Evolutionary conservation across 2,113 vertebrate species (phyloP).

Genomic region (Catharus bicknelli): DNA sequence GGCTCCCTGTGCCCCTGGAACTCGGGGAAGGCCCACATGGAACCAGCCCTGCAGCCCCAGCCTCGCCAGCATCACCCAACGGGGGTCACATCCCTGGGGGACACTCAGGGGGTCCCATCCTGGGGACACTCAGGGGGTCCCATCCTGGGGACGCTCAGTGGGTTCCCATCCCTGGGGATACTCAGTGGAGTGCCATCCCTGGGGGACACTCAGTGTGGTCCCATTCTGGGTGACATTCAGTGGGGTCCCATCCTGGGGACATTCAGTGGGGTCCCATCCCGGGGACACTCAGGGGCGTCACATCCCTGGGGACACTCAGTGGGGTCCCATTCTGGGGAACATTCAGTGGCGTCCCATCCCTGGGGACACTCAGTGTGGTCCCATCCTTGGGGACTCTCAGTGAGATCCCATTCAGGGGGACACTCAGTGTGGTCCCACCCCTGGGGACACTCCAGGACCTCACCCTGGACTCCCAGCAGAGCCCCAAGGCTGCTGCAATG

Average conservation of each 20-base stretch:
- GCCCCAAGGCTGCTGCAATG: fast-evolving
- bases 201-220: too few relatives aligned
- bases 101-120: too few relatives aligned
- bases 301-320: too few relatives aligned
- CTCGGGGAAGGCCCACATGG: fast-evolving
- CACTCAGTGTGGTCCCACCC: too few relatives aligned
- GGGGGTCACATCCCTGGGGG: not conserved
- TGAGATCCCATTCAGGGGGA: too few relatives aligned
- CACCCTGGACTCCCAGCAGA: not conserved
- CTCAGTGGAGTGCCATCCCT: not conserved
- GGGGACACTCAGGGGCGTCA: fast-evolving
- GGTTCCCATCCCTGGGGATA: too few relatives aligned
- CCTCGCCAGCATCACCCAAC: not conserved
- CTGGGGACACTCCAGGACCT: not conserved
- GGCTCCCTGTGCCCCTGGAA: fast-evolving
- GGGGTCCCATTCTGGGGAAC: too few relatives aligned
- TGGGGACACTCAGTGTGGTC: fast-evolving
- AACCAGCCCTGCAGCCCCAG: not conserved
- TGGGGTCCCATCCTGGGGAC: too few relatives aligned
- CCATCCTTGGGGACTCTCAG: too few relatives aligned
- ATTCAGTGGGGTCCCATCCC: fast-evolving
- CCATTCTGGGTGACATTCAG: too few relatives aligned
- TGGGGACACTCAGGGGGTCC: fast-evolving
- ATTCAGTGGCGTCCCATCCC: too few relatives aligned
- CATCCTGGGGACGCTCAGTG: too few relatives aligned